Evolutionary conservation across 2,888 invertebrate genomes (phyloP).

Genomic region (Chrysolina americana): DNA sequence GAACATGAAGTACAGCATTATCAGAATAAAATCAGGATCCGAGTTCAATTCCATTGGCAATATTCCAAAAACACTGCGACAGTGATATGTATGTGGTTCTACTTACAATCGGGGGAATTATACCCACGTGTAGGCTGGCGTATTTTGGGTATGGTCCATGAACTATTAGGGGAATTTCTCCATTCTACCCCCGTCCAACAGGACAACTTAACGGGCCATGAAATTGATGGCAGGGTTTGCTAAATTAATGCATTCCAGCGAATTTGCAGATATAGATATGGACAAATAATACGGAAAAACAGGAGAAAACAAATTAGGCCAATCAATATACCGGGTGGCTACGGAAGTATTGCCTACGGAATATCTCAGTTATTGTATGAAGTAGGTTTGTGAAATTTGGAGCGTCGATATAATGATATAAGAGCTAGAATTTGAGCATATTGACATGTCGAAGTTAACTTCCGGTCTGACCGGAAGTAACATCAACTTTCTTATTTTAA

Average conservation of each 20-base stretch:
- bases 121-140: conserved; percentile 10
- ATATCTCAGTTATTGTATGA: too few relatives aligned
- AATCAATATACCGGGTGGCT: too few relatives aligned
- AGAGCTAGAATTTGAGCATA: too few relatives aligned
- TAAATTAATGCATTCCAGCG: conserved; percentile 53
- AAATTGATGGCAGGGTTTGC: conserved; percentile 57
- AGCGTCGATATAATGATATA: too few relatives aligned
- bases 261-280: conserved; percentile 44
- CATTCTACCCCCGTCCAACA: conserved; percentile 42
- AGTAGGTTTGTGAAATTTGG: too few relatives aligned
- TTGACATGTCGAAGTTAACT: too few relatives aligned
- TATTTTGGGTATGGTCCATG: conserved; percentile 43
- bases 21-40: not conserved
- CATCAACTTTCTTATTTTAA: too few relatives aligned
- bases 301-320: not conserved
- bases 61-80: not conserved
- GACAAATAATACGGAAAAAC: not conserved
- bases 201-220: conserved; percentile 58
- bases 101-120: not conserved
- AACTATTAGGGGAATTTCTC: conserved; percentile 52
- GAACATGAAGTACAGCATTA: too few relatives aligned
- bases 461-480: too few relatives aligned
- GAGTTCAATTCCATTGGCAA: not conserved
- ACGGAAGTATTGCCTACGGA: too few relatives aligned
- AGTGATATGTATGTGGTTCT: conserved; percentile 36